A percentile compares a stretch with the other conserved stretches of the same genome.
Conservation (phyloP, 2,113 vertebrate genomes). For the Notechis scutatus region DNA sequence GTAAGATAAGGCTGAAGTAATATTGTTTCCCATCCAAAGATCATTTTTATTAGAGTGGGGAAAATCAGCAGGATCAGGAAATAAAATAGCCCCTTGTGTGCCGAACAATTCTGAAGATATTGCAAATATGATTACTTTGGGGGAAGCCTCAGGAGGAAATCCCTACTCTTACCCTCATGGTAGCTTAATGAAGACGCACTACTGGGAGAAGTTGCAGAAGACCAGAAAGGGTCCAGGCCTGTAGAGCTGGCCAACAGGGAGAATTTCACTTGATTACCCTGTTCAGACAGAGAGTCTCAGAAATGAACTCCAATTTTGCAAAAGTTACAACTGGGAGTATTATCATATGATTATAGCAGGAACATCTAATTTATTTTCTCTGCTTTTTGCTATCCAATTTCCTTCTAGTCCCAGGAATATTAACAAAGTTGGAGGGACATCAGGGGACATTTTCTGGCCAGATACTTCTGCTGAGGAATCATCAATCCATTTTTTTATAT, state of each 20-base stretch:
- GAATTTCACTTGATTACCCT: conserved; percentile 10
- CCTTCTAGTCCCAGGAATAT: neutral
- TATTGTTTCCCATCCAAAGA: conserved; percentile 18
- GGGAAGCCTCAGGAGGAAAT: conserved; percentile 11
- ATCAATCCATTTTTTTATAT: neutral
- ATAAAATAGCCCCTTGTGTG: conserved; percentile 19
- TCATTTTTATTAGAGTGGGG: neutral
- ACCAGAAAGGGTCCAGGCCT: conserved; percentile 18
- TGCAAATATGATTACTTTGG: conserved; percentile 19
- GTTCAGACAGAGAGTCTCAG: neutral
- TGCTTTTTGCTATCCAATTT: neutral
- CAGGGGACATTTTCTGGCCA: neutral
- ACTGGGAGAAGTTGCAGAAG: conserved; percentile 11
- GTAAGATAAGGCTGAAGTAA: neutral
- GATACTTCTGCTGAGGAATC: neutral
- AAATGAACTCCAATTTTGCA: conserved; percentile 33
- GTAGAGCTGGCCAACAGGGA: conserved; percentile 5
- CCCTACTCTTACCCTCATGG: conserved; percentile 25
- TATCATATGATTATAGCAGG: neutral
- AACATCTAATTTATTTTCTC: neutral
- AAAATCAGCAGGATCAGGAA: conserved; percentile 27
- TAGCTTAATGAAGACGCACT: conserved; percentile 36
- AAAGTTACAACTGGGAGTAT: conserved; percentile 11
- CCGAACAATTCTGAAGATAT: neutral
- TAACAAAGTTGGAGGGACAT: neutral